Base-by-base conservation (phyloP, 92 coral and sea anemone genomes). In the Phenganax subtilis region DNA sequence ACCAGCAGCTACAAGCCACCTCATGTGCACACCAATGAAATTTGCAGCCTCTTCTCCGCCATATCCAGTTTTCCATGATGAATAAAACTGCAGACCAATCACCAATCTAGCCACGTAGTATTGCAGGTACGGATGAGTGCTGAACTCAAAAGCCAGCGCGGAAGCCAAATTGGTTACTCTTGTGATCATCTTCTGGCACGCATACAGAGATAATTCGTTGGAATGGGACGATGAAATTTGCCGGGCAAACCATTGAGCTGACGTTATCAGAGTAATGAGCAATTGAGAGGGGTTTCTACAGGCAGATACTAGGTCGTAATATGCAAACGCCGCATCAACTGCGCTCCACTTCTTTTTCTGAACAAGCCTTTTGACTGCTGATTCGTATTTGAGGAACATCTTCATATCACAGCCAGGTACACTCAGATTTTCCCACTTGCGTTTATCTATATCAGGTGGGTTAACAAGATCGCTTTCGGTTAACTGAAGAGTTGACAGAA, bases 181-280 rank as follows among this genome's bases (percentile, higher is more conserved):
- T 58, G 67, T 14, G 47, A 84, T 76, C 82, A 84, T 84, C 56
- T 84, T 76, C 64, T 84, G 75, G 83, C 87, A 84, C 77, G 68
- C 74, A 63, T 30, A 84, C 59, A 63, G 83, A 14, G 57, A n/a
- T 73, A 56, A 47, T 15, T 67, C 60, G 55, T 84, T 70, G 12
- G 66, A 75, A 8, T 53, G 25, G 60, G 87, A 62, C 4, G 31
- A 53, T 63, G 83, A 52, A 10, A 84, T 61, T 62, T 84, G 84
- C 29, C 80, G 76, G 51, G 87, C 80, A 76, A 84, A 84, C 87
- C 87, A 84, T 51, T 84, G 87, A n/a, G 87, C 87, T n/a, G 87
- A 84, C 12, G 87, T 84, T 11, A 76, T 54, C 14, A 84, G 14
- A 3, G 87, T 75, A 14, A 66, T 27, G 63, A 84, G 75, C 58